Conservation (phyloP, 2,113 vertebrate genomes). For the Syngnathus scovelli region DNA sequence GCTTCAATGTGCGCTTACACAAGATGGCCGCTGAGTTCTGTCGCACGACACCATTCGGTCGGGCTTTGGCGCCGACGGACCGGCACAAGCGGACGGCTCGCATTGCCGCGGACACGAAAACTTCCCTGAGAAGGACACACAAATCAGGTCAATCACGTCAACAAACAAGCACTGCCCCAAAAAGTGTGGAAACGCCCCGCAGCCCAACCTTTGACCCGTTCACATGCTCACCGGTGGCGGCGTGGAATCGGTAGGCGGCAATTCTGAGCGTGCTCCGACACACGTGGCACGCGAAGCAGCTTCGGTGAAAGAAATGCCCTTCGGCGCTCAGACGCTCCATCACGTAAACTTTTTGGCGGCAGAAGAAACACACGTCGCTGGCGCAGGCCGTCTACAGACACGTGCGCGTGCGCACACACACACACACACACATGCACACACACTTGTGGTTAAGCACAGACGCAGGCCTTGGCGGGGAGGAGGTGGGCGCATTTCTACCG, state of each 20-base stretch:
- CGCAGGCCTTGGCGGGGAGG: not conserved
- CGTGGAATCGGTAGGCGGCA: slow-evolving; percentile 78
- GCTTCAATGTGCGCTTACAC: slow-evolving; percentile 17
- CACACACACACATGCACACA: not conserved
- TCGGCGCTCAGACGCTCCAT: slow-evolving; percentile 93
- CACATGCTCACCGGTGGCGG: slow-evolving; percentile 70
- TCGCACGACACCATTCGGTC: slow-evolving; percentile 75
- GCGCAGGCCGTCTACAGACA: not conserved
- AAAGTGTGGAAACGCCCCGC: too few relatives aligned
- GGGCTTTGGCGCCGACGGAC: slow-evolving; percentile 64
- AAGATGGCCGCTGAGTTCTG: slow-evolving; percentile 49
- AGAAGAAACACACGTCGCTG: slow-evolving; percentile 89
- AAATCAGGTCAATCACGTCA: too few relatives aligned
- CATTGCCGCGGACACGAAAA: slow-evolving; percentile 91
- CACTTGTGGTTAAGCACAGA: not conserved
- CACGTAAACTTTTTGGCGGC: slow-evolving; percentile 82
- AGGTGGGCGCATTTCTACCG: slow-evolving; percentile 31
- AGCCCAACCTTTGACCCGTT: not conserved
- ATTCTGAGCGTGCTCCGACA: slow-evolving; percentile 77
- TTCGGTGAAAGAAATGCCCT: slow-evolving; percentile 92
- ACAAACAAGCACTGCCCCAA: too few relatives aligned
- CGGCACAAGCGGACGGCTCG: slow-evolving; percentile 65
- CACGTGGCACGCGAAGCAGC: slow-evolving; percentile 88
- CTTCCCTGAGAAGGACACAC: slow-evolving; percentile 70
- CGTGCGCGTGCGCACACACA: not conserved